Evolutionary conservation across 2,888 invertebrate genomes (phyloP), one percentile per base, ranked within the genome.

Genomic region (Drosophila fulvimacula): DNA sequence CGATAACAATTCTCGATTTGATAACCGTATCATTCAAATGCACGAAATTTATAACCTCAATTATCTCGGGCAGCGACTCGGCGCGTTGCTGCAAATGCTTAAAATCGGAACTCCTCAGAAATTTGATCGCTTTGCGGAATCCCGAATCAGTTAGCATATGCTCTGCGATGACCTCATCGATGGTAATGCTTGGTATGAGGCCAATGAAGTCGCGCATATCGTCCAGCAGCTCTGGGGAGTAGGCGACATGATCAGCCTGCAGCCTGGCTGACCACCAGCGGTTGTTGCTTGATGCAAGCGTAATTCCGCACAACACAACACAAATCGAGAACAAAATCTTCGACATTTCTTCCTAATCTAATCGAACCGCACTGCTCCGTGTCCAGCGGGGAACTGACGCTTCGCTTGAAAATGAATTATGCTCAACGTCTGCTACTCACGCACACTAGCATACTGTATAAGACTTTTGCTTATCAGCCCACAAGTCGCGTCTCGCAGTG

Each of bases 41-140:
- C 69, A 90, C 65, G 74, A 77, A 91, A 38, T 88, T 79, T 32
- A 91, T 77, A 62, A 91, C 68, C 39, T 84, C 76, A 61, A 83
- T 79, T 32, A 91, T 75, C 62, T 91, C 91, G 30, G 90, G 91
- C 42, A 91, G 52, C 59, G 76, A 64, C 32, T 91, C 82, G 7
- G 76, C 72, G 42, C 65, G 80, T n/a, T 69, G 65, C 30, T 76
- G 67, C 48, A 91, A 62, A 39, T 71, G 73, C n/a, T 62, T 77
- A 52, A 90, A 91, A 21, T 84, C 79, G 0, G 80, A 57, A 69
- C 91, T 88, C 42, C 77, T 65, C 55, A 91, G 58, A 79, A 80
- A 91, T 53, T 73, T 69, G 5, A 85, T 32, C 2, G 90, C 90
- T 44, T 81, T 85, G 49, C 90, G 91, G 55, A 91, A 91, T 15